phyloP scores from a whole-genome alignment of 2,888 invertebrate genomes.

The Auanema freiburgensis region DNA sequence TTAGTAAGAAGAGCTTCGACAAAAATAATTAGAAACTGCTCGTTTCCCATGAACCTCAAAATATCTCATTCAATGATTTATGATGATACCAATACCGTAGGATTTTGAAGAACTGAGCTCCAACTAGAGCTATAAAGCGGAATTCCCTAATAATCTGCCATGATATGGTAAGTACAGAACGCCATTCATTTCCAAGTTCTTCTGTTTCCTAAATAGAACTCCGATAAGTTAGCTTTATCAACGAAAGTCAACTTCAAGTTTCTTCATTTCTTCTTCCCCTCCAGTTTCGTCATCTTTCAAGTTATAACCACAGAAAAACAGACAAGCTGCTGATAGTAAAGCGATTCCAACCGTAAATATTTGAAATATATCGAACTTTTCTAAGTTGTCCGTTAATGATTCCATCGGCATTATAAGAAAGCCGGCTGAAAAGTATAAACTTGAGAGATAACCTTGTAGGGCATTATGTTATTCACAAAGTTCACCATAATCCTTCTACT shows the following conservation, averaged over 20 bases:
- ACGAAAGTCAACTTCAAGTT: not conserved
- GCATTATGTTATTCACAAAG: no score
- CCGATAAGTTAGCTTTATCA: not conserved
- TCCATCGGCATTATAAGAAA: slow-evolving; percentile 46
- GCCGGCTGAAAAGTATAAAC: slow-evolving; percentile 30
- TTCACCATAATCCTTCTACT: no score
- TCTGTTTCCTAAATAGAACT: not conserved
- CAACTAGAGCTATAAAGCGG: slow-evolving; percentile 44
- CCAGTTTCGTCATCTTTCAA: slow-evolving; percentile 25
- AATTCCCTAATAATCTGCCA: slow-evolving; percentile 47
- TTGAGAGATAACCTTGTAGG: not conserved
- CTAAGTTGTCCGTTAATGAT: slow-evolving; percentile 53
- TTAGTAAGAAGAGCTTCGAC: slow-evolving; percentile 42
- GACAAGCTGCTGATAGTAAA: slow-evolving; percentile 40
- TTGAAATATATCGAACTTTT: slow-evolving; percentile 64
- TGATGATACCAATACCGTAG: slow-evolving; percentile 23
- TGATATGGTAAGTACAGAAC: slow-evolving; percentile 31
- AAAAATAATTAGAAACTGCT: slow-evolving; percentile 49
- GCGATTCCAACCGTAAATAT: slow-evolving; percentile 58
- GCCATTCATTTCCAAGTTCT: slow-evolving; percentile 16
- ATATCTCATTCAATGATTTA: no score
- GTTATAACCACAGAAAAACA: slow-evolving; percentile 18
- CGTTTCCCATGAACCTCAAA: slow-evolving; percentile 38
- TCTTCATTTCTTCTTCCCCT: slow-evolving; percentile 24
- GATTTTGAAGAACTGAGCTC: slow-evolving; percentile 45